Percentiles rank a stretch among this genome's conserved stretches.
phyloP scores from a whole-genome alignment of 1,140 invertebrate genomes.

The Gryon sp. region DNA sequence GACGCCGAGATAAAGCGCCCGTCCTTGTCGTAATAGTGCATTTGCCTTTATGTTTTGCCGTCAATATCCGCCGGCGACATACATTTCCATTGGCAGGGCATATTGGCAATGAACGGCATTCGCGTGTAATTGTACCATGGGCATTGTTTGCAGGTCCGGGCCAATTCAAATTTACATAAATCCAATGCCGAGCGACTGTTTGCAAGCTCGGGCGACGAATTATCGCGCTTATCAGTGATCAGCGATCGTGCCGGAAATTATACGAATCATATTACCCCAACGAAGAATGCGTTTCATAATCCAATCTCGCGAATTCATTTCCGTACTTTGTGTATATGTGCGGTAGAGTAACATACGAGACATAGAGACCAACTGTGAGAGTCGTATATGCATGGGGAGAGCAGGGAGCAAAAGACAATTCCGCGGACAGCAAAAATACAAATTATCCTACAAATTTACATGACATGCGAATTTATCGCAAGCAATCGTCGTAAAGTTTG shows the following conservation, averaged over 20 bases:
- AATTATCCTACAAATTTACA: conserved; percentile 57
- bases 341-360: conserved; percentile 1
- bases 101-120: conserved; percentile 34
- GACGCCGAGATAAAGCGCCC: conserved; percentile 40
- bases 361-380: too few relatives aligned
- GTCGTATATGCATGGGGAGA: too few relatives aligned
- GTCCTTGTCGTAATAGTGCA: conserved; percentile 33
- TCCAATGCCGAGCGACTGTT: conserved; percentile 22
- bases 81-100: conserved; percentile 45
- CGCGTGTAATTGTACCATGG: conserved; percentile 42
- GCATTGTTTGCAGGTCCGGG: conserved; percentile 55
- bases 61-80: conserved; percentile 59
- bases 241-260: conserved; percentile 69
- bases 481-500: conserved; percentile 33
- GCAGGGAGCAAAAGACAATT: conserved; percentile 42
- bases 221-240: conserved; percentile 64
- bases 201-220: conserved; percentile 56
- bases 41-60: conserved; percentile 47
- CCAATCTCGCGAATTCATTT: conserved; percentile 70
- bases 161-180: conserved; percentile 65
- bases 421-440: conserved; percentile 50
- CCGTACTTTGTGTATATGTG: conserved; percentile 44
- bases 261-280: conserved; percentile 68
- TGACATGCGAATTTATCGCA: conserved; percentile 51
- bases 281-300: conserved; percentile 70